Evolutionary conservation across 1,140 invertebrate genomes (phyloP).

Genomic region (Scaptomyza graminum): DNA sequence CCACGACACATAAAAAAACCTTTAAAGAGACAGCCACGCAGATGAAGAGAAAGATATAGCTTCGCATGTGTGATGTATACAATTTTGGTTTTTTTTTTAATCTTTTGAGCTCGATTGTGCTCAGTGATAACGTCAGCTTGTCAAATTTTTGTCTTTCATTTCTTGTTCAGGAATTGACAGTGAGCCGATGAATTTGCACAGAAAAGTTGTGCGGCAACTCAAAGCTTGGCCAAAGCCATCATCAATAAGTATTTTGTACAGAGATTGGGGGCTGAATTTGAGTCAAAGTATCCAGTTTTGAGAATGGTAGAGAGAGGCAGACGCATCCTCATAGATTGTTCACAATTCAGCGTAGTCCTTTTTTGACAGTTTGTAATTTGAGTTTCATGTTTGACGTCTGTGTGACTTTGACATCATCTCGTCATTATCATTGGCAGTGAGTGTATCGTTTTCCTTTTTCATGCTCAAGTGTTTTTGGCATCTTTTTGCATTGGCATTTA

Average conservation of each 20-base stretch:
- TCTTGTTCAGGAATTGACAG: constrained; percentile 6
- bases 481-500: constrained; percentile 26
- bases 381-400: constrained; percentile 26
- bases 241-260: constrained; percentile 34
- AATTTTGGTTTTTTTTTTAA: constrained; percentile 30
- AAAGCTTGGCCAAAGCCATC: constrained; percentile 27
- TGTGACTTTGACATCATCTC: constrained; percentile 13
- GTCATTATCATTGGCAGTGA: constrained; percentile 11
- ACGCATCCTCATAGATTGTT: constrained; percentile 15
- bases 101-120: constrained; percentile 57
- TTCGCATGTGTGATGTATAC: constrained; percentile 8
- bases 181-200: constrained; percentile 2
- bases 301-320: not conserved
- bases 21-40: not conserved
- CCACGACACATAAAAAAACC: not conserved
- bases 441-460: constrained; percentile 44
- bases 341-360: constrained; percentile 39
- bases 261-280: constrained; percentile 11
- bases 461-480: constrained; percentile 33
- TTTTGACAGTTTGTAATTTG: constrained; percentile 47
- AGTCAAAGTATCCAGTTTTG: constrained; percentile 12
- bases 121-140: constrained; percentile 44
- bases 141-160: constrained; percentile 12
- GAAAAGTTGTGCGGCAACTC: constrained; percentile 17
- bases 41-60: not conserved